A percentile compares a stretch with the other conserved stretches of the same genome.
phyloP scores from a whole-genome alignment of 2,113 vertebrate species.

The Trichomycterus rosablanca region DNA sequence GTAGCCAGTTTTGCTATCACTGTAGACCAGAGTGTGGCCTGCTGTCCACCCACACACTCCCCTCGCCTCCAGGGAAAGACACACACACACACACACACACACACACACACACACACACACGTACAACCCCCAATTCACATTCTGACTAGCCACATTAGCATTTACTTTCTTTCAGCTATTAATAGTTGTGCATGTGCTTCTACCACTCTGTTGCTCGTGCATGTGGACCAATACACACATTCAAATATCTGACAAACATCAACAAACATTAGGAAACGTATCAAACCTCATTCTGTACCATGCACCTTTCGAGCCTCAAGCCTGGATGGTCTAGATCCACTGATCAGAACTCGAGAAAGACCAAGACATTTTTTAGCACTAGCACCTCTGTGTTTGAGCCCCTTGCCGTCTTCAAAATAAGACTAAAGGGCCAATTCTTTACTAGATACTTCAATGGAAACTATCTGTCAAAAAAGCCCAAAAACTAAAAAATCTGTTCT shows the following conservation, averaged over 20 bases:
- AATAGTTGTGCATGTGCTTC: conserved; percentile 36
- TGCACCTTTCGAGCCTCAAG: no score
- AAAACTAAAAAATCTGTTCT: no score
- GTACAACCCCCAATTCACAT: conserved; percentile 35
- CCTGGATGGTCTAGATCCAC: no score
- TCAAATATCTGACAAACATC: conserved; percentile 1
- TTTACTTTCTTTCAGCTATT: conserved; percentile 35
- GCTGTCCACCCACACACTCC: conserved; percentile 32
- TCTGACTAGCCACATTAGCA: conserved; percentile 31
- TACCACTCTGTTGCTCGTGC: conserved; percentile 16
- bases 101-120: conserved; percentile 28
- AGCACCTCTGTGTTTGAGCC: no score
- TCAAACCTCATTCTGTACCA: no score
- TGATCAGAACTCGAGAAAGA: no score
- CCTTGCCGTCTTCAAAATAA: no score
- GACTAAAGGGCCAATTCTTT: no score
- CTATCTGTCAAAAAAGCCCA: no score
- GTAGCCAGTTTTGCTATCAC: conserved; percentile 3
- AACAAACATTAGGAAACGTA: conserved; percentile 3
- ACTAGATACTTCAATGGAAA: no score
- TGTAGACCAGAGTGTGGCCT: conserved; percentile 27
- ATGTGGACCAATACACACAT: conserved; percentile 7
- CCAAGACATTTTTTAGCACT: no score
- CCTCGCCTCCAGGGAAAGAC: conserved; percentile 16
- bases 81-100: conserved; percentile 26